Evolutionary conservation across 2,113 vertebrate genomes (phyloP).

Genomic region (Myiozetetes cayanensis): DNA sequence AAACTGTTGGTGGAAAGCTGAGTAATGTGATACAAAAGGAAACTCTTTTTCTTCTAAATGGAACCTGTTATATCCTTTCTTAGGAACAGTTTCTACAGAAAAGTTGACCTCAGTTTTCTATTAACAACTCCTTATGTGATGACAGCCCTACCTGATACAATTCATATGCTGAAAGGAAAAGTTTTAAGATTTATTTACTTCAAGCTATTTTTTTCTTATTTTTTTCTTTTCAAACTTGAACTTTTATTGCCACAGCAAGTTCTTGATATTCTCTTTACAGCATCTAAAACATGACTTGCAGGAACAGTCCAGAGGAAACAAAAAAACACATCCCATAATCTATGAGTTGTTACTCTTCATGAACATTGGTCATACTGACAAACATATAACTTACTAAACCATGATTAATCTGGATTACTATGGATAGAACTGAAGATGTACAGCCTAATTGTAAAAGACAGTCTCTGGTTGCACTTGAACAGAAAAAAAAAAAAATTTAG

Average conservation of each 20-base stretch:
- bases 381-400: not conserved
- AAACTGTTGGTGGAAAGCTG: not conserved
- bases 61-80: not conserved
- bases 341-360: not conserved
- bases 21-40: not conserved
- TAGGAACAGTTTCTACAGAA: not conserved
- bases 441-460: not conserved
- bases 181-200: not conserved
- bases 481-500: fast-evolving
- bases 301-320: not conserved
- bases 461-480: not conserved
- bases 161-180: not conserved
- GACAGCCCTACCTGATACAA: not conserved
- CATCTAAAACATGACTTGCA: not conserved
- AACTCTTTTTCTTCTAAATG: not conserved
- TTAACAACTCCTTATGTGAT: not conserved
- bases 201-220: not conserved
- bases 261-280: not conserved
- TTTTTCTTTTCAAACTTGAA: not conserved
- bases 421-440: not conserved
- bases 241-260: not conserved
- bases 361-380: not conserved
- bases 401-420: not conserved
- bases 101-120: not conserved
- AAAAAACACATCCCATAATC: not conserved